Percentiles rank a stretch among this genome's conserved stretches.
These are phyloP conservation scores for Synergus umbraculus DNA, from an alignment of 2,888 invertebrate species.

Conservation along the genomic window DNA sequence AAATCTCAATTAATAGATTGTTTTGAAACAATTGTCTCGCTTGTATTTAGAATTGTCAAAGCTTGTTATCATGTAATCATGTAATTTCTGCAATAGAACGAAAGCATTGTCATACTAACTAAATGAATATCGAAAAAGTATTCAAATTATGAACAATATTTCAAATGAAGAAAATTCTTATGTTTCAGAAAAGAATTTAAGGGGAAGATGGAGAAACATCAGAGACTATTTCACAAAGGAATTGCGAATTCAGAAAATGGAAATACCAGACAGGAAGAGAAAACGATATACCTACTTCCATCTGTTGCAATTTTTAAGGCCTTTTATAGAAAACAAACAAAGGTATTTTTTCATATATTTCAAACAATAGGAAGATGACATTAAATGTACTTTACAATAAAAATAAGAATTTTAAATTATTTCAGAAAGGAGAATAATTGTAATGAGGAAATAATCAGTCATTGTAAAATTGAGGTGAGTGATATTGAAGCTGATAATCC, in stretches of 20 bases:
- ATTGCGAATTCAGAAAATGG: constrained; percentile 65
- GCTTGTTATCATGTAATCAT: too few relatives aligned
- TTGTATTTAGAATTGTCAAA: too few relatives aligned
- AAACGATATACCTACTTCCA: constrained; percentile 71
- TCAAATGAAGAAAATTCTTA: too few relatives aligned
- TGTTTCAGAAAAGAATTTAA: constrained; percentile 69
- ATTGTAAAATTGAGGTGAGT: constrained; percentile 64
- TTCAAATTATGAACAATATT: too few relatives aligned
- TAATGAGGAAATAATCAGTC: constrained; percentile 40
- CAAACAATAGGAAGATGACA: background rate
- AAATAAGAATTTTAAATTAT: too few relatives aligned
- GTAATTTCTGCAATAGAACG: too few relatives aligned
- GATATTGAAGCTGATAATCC: constrained; percentile 66
- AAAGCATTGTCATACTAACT: too few relatives aligned
- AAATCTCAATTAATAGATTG: too few relatives aligned
- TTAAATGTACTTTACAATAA: background rate
- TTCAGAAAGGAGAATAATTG: background rate
- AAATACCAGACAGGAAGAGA: constrained; percentile 63
- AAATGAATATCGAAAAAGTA: background rate
- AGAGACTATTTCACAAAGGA: constrained; percentile 74
- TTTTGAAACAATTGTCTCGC: too few relatives aligned
- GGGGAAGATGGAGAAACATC: constrained; percentile 73
- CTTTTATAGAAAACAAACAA: constrained; percentile 68
- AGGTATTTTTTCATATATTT: constrained; percentile 52
- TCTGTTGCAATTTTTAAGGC: constrained; percentile 70